A percentile compares a stretch with the other conserved stretches of the same genome.
phyloP scores from a whole-genome alignment of 2,797 vertebrate species.

The Falco concolor region DNA sequence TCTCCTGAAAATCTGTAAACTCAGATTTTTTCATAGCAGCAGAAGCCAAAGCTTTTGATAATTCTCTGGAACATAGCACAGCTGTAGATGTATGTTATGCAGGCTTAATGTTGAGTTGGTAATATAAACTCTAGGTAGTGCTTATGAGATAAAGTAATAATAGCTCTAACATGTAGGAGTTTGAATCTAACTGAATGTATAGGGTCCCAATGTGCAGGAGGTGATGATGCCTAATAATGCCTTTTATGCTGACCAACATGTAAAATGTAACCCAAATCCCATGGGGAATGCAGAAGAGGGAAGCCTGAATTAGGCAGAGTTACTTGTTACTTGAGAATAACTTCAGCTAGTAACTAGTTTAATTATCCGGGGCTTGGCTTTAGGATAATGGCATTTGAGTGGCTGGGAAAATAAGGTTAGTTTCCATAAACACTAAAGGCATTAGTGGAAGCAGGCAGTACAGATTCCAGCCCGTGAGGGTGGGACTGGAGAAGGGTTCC shows the following conservation, averaged over 20 bases:
- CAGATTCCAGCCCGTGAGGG: neutral
- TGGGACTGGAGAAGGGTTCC: neutral
- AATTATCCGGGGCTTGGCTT: neutral
- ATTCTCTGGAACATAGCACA: neutral
- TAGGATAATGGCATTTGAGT: neutral
- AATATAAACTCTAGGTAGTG: neutral
- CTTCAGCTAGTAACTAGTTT: neutral
- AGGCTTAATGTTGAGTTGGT: neutral
- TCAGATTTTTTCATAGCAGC: neutral
- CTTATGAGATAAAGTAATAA: neutral
- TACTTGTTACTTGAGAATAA: neutral
- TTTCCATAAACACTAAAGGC: neutral
- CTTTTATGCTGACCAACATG: neutral
- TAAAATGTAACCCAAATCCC: neutral
- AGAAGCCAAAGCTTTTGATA: neutral
- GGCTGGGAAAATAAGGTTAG: neutral
- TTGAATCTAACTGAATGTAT: neutral
- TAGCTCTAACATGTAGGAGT: no score
- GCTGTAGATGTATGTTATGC: neutral
- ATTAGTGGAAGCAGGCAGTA: neutral
- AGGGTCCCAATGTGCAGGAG: neutral
- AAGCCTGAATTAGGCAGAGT: neutral
- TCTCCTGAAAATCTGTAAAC: neutral
- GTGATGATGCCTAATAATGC: neutral
- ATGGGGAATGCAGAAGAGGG: neutral